phyloP scores from a whole-genome alignment of 1,140 invertebrate genomes.

The Chelonus insularis region DNA sequence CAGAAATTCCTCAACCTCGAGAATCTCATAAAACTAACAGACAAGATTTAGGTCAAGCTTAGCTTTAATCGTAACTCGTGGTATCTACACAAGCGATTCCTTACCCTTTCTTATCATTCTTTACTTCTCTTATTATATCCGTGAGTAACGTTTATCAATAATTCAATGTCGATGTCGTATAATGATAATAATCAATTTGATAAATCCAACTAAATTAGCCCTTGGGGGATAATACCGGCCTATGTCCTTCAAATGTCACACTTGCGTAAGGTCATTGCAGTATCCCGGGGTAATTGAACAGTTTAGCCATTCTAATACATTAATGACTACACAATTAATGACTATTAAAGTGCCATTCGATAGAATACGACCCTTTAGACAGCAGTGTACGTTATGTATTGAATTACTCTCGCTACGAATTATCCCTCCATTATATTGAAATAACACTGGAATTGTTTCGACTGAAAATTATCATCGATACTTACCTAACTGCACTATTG shows the following conservation, averaged over 20 bases:
- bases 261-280: too few relatives aligned
- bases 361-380: background rate
- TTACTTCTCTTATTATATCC: too few relatives aligned
- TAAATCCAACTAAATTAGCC: too few relatives aligned
- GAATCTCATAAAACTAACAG: slow-evolving; percentile 13
- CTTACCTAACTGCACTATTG: background rate
- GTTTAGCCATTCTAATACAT: background rate
- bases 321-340: background rate
- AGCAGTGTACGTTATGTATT: background rate
- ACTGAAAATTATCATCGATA: background rate
- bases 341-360: background rate
- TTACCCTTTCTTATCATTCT: background rate
- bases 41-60: slow-evolving; percentile 12
- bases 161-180: too few relatives aligned
- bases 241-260: too few relatives aligned
- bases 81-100: background rate
- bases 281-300: too few relatives aligned
- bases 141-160: too few relatives aligned
- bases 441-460: background rate
- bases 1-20: background rate
- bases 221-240: too few relatives aligned
- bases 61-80: slow-evolving; percentile 7
- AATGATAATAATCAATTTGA: too few relatives aligned
- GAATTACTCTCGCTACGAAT: too few relatives aligned
- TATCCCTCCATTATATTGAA: too few relatives aligned